phyloP scores from a whole-genome alignment of 2,797 vertebrate genomes.

The Orientallactaga sibirica region DNA sequence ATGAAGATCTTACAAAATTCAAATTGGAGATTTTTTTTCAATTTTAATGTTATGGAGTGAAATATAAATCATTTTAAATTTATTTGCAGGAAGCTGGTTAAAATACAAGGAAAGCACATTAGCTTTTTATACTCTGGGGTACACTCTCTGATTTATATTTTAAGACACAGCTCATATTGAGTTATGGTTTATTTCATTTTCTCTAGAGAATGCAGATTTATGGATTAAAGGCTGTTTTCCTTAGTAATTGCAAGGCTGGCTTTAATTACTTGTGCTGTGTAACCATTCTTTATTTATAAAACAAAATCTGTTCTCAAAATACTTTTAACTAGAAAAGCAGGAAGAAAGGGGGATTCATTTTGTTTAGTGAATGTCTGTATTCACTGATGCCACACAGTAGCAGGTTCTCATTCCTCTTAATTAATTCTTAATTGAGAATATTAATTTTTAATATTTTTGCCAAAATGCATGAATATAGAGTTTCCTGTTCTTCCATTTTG shows the following conservation, averaged over 20 bases:
- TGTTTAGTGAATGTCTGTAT: background rate
- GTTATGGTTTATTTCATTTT: constrained; percentile 86
- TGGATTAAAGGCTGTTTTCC: constrained; percentile 85
- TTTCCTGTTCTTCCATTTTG: background rate
- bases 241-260: constrained; percentile 83
- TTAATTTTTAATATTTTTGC: background rate
- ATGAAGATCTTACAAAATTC: constrained; percentile 32
- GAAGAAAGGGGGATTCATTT: background rate
- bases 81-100: background rate
- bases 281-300: constrained; percentile 84
- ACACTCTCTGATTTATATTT: constrained; percentile 65
- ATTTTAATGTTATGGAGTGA: constrained; percentile 39
- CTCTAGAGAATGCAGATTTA: constrained; percentile 84
- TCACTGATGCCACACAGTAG: background rate
- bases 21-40: constrained; percentile 33
- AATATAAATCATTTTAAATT: constrained; percentile 2
- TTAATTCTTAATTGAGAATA: too few species aligned
- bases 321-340: constrained; percentile 68
- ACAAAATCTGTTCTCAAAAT: constrained; percentile 80
- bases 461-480: background rate
- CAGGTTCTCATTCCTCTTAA: background rate
- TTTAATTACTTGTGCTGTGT: constrained; percentile 87
- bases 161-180: constrained; percentile 81
- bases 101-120: background rate
- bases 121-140: constrained; percentile 19